Percentiles rank a stretch among this genome's conserved stretches.
Evolutionary conservation across 2,888 invertebrate species (phyloP).

Genomic region (Onchidella celtica): DNA sequence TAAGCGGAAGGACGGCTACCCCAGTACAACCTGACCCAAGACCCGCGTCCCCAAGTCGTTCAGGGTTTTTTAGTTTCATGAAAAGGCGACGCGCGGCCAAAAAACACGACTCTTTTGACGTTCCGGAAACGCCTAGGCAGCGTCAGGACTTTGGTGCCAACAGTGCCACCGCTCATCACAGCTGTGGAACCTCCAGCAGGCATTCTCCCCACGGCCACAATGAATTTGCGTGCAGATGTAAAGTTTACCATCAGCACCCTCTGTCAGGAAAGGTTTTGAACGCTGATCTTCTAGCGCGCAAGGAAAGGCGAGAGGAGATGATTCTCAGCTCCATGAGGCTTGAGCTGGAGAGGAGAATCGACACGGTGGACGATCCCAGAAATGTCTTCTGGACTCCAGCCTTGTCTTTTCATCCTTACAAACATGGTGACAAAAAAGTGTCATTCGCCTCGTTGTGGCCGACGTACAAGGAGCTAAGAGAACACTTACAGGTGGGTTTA

Average conservation of each 20-base stretch:
- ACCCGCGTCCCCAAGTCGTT: too few species aligned
- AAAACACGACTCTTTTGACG: too few species aligned
- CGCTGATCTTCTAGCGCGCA: slow-evolving; percentile 39
- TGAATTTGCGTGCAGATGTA: slow-evolving; percentile 49
- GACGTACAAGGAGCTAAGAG: slow-evolving; percentile 54
- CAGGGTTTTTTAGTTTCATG: neutral
- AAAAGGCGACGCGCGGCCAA: neutral
- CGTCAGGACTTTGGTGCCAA: too few species aligned
- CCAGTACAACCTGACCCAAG: too few species aligned
- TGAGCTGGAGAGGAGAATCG: slow-evolving; percentile 2
- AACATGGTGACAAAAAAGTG: slow-evolving; percentile 60
- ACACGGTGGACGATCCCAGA: slow-evolving; percentile 53
- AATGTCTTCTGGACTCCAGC: slow-evolving; percentile 72
- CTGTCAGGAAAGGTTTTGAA: slow-evolving; percentile 46
- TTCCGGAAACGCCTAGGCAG: too few species aligned
- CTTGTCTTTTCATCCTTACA: slow-evolving; percentile 66
- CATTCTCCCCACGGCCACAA: too few species aligned
- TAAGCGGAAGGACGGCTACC: too few species aligned
- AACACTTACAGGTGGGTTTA: slow-evolving; percentile 46
- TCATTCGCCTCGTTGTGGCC: slow-evolving; percentile 69
- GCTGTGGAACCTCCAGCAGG: too few species aligned
- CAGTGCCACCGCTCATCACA: too few species aligned
- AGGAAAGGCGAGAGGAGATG: slow-evolving; percentile 42
- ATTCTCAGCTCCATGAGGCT: slow-evolving; percentile 24
- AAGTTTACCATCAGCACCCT: slow-evolving; percentile 49